Evolutionary conservation across 1,140 invertebrate species (phyloP).

Genomic region (Drosophila rufa): DNA sequence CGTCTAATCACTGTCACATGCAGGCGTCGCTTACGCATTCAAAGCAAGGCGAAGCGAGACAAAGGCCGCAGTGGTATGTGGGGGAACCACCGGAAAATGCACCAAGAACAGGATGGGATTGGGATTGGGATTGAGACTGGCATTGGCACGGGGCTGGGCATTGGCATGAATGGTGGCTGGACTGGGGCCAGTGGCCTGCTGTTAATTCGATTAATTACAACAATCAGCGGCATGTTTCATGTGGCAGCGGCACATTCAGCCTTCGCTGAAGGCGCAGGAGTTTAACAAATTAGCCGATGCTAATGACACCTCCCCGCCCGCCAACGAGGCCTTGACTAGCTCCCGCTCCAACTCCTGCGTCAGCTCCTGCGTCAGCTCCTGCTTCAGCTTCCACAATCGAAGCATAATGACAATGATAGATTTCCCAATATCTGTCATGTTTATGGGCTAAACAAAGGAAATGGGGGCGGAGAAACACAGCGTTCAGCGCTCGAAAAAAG

Average conservation of each 20-base stretch:
- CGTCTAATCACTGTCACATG: constrained; percentile 84
- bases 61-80: constrained; percentile 42
- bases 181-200: constrained; percentile 57
- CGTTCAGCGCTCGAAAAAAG: neutral
- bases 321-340: neutral
- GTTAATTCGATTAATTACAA: constrained; percentile 85
- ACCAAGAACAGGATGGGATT: constrained; percentile 4
- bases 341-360: too few species aligned
- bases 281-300: constrained; percentile 78
- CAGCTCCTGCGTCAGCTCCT: neutral
- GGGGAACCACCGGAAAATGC: constrained; percentile 31
- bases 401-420: constrained; percentile 85
- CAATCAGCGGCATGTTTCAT: constrained; percentile 84
- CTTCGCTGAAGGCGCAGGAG: constrained; percentile 30
- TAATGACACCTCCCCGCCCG: constrained; percentile 56
- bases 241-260: constrained; percentile 56
- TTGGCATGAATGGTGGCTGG: neutral
- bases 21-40: constrained; percentile 79
- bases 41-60: constrained; percentile 59
- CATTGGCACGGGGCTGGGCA: too few species aligned
- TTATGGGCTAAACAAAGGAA: constrained; percentile 74
- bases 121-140: neutral
- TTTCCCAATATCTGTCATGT: constrained; percentile 85
- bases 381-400: constrained; percentile 70
- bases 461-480: constrained; percentile 6